These are phyloP conservation scores for Spicauda simplicius DNA, from an alignment of 2,888 invertebrate genomes.

Conservation along the genomic window DNA sequence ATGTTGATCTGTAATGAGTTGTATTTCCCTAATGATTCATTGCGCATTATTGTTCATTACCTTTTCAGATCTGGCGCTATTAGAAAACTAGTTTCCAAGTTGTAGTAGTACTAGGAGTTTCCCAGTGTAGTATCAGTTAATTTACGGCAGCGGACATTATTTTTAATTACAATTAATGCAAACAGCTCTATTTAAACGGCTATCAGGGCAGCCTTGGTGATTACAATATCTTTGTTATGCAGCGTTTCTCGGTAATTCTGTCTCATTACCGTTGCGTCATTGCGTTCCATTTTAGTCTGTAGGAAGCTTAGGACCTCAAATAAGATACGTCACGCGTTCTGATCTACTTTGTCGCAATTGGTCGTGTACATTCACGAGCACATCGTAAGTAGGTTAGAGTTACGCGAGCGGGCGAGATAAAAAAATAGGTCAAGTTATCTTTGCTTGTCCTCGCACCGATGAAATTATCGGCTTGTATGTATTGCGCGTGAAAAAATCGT, in stretches of 20 bases:
- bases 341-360: conserved; percentile 63
- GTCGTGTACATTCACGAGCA: conserved; percentile 63
- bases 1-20: conserved; percentile 40
- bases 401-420: conserved; percentile 75
- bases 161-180: conserved; percentile 25
- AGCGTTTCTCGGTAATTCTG: conserved; percentile 25
- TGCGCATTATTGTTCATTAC: conserved; percentile 35
- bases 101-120: conserved; percentile 39
- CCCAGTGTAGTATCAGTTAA: not conserved
- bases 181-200: not conserved
- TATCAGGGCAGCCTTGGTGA: conserved; percentile 16
- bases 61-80: conserved; percentile 22
- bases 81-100: conserved; percentile 36
- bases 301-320: conserved; percentile 52
- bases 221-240: conserved; percentile 21
- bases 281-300: conserved; percentile 46
- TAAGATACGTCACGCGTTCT: conserved; percentile 48
- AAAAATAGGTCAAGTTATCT: conserved; percentile 85
- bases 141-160: conserved; percentile 10
- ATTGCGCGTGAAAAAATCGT: conserved; percentile 74
- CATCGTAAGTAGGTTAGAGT: conserved; percentile 76
- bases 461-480: conserved; percentile 70
- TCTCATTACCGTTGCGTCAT: conserved; percentile 49
- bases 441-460: conserved; percentile 78
- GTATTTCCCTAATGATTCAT: conserved; percentile 43